A percentile compares a stretch with the other conserved stretches of the same genome.
Evolutionary conservation across 2,888 invertebrate species (phyloP).

Genomic region (Gisinianus flammeolus): DNA sequence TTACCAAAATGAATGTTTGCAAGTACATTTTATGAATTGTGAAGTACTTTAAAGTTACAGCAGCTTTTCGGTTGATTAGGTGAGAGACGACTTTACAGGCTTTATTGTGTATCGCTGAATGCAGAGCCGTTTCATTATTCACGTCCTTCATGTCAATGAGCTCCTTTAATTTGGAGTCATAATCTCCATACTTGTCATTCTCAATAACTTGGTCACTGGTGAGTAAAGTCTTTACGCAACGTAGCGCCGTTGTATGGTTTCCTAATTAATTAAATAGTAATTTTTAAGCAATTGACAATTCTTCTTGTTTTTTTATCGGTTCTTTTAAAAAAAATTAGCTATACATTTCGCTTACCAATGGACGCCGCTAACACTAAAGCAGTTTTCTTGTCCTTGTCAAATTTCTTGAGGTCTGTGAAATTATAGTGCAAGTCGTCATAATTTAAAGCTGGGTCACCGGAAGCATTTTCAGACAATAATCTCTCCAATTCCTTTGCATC

Average conservation of each 20-base stretch:
- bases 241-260: conserved; percentile 1
- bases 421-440: conserved; percentile 3
- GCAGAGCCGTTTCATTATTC: conserved; percentile 6
- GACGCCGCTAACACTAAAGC: conserved; percentile 14
- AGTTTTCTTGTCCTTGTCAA: not conserved
- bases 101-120: conserved; percentile 16
- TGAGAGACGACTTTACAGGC: conserved; percentile 1
- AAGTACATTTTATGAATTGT: too few relatives aligned
- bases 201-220: not conserved
- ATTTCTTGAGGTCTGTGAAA: not conserved
- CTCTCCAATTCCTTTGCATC: conserved; percentile 1
- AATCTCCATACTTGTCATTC: not conserved
- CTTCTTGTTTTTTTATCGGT: too few relatives aligned
- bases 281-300: not conserved
- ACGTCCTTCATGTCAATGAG: not conserved
- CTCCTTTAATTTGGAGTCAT: not conserved
- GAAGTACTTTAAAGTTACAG: not conserved
- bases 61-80: conserved; percentile 1
- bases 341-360: conserved; percentile 1
- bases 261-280: conserved; percentile 4
- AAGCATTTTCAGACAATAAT: not conserved
- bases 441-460: not conserved
- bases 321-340: not conserved
- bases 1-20: not conserved
- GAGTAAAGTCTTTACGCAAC: conserved; percentile 6